Conservation (phyloP, 2,113 vertebrate genomes). For the Grantiella picta region DNA sequence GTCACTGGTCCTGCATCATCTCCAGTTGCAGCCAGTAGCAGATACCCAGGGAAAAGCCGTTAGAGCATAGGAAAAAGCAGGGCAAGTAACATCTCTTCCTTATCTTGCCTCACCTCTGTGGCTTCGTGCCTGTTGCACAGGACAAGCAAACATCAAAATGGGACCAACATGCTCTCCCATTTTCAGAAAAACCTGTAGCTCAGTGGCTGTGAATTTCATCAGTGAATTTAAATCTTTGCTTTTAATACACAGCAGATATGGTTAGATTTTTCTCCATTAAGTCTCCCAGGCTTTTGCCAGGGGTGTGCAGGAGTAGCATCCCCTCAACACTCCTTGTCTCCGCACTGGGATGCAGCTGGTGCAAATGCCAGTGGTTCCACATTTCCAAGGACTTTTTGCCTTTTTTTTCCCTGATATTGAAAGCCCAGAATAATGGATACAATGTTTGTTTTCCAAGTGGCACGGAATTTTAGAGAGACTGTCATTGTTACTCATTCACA, state of each 20-base stretch:
- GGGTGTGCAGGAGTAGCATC: neutral
- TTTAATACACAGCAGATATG: neutral
- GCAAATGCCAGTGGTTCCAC: neutral
- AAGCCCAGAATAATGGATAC: neutral
- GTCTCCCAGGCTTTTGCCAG: neutral
- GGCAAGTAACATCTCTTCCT: neutral
- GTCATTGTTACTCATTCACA: neutral
- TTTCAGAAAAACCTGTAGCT: neutral
- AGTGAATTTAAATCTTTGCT: neutral
- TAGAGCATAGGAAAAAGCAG: neutral
- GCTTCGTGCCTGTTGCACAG: neutral
- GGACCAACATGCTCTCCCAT: neutral
- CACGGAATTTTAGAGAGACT: neutral
- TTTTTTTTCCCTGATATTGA: neutral
- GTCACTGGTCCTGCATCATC: neutral
- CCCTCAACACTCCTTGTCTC: fast-evolving
- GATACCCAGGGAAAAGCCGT: neutral
- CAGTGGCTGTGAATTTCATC: neutral
- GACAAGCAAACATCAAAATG: neutral
- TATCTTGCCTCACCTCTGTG: neutral
- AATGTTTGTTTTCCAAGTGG: neutral
- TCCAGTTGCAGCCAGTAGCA: neutral
- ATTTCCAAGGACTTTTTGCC: neutral
- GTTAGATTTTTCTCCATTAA: neutral
- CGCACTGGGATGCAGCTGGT: neutral